Conservation (phyloP, 2,888 invertebrate species). For the Drosophila ezoana region DNA sequence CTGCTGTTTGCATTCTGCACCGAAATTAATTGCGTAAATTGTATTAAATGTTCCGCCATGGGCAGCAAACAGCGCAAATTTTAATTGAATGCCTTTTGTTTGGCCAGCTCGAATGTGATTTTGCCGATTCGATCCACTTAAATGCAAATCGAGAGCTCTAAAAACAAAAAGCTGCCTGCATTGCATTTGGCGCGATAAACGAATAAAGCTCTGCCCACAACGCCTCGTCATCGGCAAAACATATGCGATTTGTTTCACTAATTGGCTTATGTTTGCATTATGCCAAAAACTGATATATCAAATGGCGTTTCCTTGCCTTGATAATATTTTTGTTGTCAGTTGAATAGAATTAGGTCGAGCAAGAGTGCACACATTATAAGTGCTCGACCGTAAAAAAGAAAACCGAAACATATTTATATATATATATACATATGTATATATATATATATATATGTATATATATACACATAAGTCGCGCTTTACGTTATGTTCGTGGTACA, state of each 20-base stretch:
- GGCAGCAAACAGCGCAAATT: slow-evolving; percentile 62
- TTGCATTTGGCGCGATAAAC: slow-evolving; percentile 45
- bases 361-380: background rate
- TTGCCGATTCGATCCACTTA: slow-evolving; percentile 30
- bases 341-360: slow-evolving; percentile 10
- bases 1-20: slow-evolving; percentile 57
- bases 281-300: slow-evolving; percentile 31
- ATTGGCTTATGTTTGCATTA: slow-evolving; percentile 67
- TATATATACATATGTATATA: too few species aligned
- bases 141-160: slow-evolving; percentile 42
- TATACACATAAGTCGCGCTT: too few species aligned
- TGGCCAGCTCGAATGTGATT: slow-evolving; percentile 39
- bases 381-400: background rate
- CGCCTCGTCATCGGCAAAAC: slow-evolving; percentile 18
- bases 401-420: background rate
- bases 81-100: slow-evolving; percentile 78
- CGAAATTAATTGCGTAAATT: slow-evolving; percentile 76
- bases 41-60: slow-evolving; percentile 72
- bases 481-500: too few species aligned
- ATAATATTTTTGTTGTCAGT: slow-evolving; percentile 4
- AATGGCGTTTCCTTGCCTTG: slow-evolving; percentile 9
- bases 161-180: slow-evolving; percentile 13
- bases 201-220: slow-evolving; percentile 29
- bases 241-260: slow-evolving; percentile 45
- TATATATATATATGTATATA: too few species aligned